Conservation (phyloP, 1,140 invertebrate genomes). For the Caenorhabditis elegans region WBcel235 BX284604.4:10873001-10873500, state of each 20-base stretch:
- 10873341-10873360: background rate
- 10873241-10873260: no score
- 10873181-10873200: no score
- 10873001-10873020: slow-evolving; percentile 52
- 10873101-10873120: background rate
- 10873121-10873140: background rate
- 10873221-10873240: no score
- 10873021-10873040: no score
- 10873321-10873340: background rate
- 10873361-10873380: background rate
- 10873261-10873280: background rate
- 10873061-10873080: background rate
- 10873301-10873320: background rate
- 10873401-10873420: background rate
- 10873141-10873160: background rate
- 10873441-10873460: no score
- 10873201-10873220: no score
- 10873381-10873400: background rate
- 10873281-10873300: background rate
- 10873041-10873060: background rate
- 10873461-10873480: no score
- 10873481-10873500: background rate
- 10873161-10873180: no score
- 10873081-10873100: slow-evolving; percentile 5
- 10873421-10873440: background rate